These are phyloP conservation scores for Glaucidium brasilianum DNA, from an alignment of 2,113 vertebrate species.

Conservation along the genomic window DNA sequence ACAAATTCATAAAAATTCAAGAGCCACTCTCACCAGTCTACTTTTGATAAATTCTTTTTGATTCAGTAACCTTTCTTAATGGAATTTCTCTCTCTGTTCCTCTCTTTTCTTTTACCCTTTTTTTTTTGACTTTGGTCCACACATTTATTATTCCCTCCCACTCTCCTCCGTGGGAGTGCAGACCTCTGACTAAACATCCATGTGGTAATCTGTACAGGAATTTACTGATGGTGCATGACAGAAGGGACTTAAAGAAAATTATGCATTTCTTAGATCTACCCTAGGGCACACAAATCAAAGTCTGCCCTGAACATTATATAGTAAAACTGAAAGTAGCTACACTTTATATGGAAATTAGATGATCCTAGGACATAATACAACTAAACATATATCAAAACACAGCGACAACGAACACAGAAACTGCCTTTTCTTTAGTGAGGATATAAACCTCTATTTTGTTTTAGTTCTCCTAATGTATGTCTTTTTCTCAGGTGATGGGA, in stretches of 20 bases:
- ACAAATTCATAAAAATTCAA: slow-evolving; percentile 57
- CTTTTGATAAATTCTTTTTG: slow-evolving; percentile 72
- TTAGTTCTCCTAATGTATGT: background rate
- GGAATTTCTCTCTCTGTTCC: slow-evolving; percentile 56
- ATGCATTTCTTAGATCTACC: slow-evolving; percentile 70
- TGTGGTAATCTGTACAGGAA: slow-evolving; percentile 63
- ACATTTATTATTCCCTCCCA: slow-evolving; percentile 49
- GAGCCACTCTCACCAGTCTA: slow-evolving; percentile 46
- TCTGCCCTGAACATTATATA: slow-evolving; percentile 49
- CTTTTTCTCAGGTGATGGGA: background rate
- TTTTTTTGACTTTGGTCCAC: background rate
- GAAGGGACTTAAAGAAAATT: slow-evolving; percentile 73
- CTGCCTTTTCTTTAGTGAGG: background rate
- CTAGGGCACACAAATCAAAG: slow-evolving; percentile 79
- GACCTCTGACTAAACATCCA: slow-evolving; percentile 70
- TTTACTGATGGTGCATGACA: slow-evolving; percentile 64
- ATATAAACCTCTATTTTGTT: slow-evolving; percentile 22
- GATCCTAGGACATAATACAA: slow-evolving; percentile 55
- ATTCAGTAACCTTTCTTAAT: slow-evolving; percentile 74
- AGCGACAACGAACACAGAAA: slow-evolving; percentile 48
- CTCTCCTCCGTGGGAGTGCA: background rate
- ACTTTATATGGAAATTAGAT: slow-evolving; percentile 80
- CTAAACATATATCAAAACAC: slow-evolving; percentile 70
- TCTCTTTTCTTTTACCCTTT: slow-evolving; percentile 23
- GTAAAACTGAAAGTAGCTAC: slow-evolving; percentile 70